phyloP scores from a whole-genome alignment of 2,888 invertebrate species.

The Drosophila siamana region DNA sequence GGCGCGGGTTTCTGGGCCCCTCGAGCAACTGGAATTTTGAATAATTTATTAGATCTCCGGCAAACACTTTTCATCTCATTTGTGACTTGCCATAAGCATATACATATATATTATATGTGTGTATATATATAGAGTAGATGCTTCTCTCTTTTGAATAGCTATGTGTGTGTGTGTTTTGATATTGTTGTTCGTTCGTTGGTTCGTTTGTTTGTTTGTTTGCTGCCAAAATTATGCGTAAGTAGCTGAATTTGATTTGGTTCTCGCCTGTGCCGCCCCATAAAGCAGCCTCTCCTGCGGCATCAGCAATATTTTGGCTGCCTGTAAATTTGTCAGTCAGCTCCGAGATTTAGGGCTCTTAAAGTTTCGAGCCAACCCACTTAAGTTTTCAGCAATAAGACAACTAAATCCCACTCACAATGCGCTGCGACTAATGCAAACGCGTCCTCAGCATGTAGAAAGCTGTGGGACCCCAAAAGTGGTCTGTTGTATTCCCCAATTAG shows the following conservation, averaged over 20 bases:
- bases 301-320: constrained; percentile 8
- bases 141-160: neutral
- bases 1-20: constrained; percentile 5
- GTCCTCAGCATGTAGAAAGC: neutral
- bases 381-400: constrained; percentile 9
- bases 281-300: constrained; percentile 7
- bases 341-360: constrained; percentile 18
- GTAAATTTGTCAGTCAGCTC: constrained; percentile 18
- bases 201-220: constrained; percentile 37
- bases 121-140: neutral
- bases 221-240: constrained; percentile 46
- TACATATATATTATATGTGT: neutral
- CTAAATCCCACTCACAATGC: neutral
- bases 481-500: neutral
- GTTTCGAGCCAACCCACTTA: constrained; percentile 3
- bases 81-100: constrained; percentile 8
- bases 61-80: constrained; percentile 48
- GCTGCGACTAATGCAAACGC: neutral
- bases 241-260: constrained; percentile 47
- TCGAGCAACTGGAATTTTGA: constrained; percentile 48
- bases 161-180: neutral
- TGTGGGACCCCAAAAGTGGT: neutral
- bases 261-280: neutral
- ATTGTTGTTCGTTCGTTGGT: constrained; percentile 19
- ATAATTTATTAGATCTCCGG: constrained; percentile 57